phyloP scores from a whole-genome alignment of 2,888 invertebrate species.

The Lithophane ornitopus region DNA sequence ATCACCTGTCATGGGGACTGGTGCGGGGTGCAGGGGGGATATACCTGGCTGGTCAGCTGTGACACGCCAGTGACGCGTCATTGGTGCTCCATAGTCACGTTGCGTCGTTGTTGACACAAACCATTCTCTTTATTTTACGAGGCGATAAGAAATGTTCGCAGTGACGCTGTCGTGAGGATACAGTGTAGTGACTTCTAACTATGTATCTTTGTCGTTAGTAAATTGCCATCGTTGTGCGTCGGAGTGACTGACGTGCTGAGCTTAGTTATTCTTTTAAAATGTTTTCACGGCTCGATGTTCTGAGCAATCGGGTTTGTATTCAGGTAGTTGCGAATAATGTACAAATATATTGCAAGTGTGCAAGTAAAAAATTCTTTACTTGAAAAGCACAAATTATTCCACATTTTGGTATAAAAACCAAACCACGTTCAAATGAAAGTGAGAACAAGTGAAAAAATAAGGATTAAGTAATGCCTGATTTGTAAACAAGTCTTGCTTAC shows the following conservation, averaged over 20 bases:
- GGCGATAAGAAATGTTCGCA: conserved; percentile 62
- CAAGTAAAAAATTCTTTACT: neutral
- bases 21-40: neutral
- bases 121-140: conserved; percentile 65
- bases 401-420: conserved; percentile 33
- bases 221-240: conserved; percentile 48
- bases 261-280: conserved; percentile 46
- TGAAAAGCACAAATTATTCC: conserved; percentile 7
- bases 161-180: conserved; percentile 52
- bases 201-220: conserved; percentile 55
- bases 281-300: conserved; percentile 47
- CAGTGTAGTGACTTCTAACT: conserved; percentile 48
- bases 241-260: conserved; percentile 44
- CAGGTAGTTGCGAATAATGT: conserved; percentile 14
- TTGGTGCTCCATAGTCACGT: conserved; percentile 43
- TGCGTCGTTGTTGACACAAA: conserved; percentile 67
- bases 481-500: conserved; percentile 61
- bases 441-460: conserved; percentile 56
- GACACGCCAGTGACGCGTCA: conserved; percentile 36
- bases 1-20: neutral
- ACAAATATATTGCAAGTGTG: neutral
- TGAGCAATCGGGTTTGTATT: conserved; percentile 19
- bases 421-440: conserved; percentile 59
- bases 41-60: conserved; percentile 23
- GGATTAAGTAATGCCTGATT: conserved; percentile 61